A percentile compares a stretch with the other conserved stretches of the same genome.
Evolutionary conservation across 2,113 vertebrate species (phyloP).

Genomic region (Perca schrenkii): DNA sequence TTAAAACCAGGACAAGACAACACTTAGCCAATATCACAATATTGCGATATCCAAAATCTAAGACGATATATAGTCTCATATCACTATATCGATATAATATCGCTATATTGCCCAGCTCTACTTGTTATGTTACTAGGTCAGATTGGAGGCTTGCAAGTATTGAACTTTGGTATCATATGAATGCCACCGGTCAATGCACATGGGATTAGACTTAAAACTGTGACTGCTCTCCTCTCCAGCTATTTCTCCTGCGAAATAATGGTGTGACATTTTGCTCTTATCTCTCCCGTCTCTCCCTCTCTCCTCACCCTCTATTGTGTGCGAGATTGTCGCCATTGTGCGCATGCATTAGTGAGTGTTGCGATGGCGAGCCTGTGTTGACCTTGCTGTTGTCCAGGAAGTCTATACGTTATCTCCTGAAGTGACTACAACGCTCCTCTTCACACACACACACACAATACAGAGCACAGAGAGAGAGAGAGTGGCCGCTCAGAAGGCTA

Average conservation of each 20-base stretch:
- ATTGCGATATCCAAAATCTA: too few relatives aligned
- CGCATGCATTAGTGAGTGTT: constrained; percentile 51
- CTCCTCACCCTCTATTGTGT: constrained; percentile 57
- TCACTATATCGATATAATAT: too few relatives aligned
- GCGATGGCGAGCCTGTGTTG: constrained; percentile 32
- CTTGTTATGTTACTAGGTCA: constrained; percentile 7
- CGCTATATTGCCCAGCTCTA: too few relatives aligned
- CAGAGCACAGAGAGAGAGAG: background rate
- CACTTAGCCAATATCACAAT: too few relatives aligned
- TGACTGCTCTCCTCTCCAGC: constrained; percentile 21
- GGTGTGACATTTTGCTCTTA: constrained; percentile 67
- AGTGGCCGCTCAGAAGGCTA: background rate
- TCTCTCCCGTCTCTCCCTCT: constrained; percentile 29
- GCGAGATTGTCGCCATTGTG: constrained; percentile 53
- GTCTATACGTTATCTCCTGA: constrained; percentile 58
- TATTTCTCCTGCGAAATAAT: constrained; percentile 49
- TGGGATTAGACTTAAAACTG: constrained; percentile 31
- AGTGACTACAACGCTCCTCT: constrained; percentile 34
- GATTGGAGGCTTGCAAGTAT: background rate
- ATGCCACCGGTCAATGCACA: constrained; percentile 48
- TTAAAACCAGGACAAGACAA: too few relatives aligned
- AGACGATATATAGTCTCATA: too few relatives aligned
- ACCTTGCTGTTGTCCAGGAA: constrained; percentile 69
- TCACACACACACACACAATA: constrained; percentile 44
- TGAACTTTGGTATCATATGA: constrained; percentile 44